A percentile compares a stretch with the other conserved stretches of the same genome.
phyloP scores from a whole-genome alignment of 2,113 vertebrate genomes.

The Oophaga pumilio region DNA sequence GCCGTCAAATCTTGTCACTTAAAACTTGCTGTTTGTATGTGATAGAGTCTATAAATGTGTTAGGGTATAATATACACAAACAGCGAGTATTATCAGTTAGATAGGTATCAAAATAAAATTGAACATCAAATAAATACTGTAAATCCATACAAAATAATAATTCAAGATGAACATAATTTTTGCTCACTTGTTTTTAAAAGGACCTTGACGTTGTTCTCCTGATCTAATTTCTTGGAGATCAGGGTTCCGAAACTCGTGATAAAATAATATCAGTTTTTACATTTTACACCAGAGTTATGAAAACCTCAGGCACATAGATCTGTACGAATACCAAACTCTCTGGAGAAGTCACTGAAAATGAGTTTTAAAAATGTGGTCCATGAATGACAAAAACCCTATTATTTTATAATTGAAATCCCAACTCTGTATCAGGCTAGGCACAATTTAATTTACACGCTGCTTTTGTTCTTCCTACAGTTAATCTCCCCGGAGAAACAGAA shows the following conservation, averaged over 20 bases:
- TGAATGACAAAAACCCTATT: slow-evolving; percentile 37
- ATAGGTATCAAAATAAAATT: too few relatives aligned
- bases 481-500: slow-evolving; percentile 56
- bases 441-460: slow-evolving; percentile 55
- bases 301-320: neutral
- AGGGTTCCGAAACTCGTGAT: neutral
- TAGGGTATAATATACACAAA: too few relatives aligned
- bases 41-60: neutral
- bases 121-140: neutral
- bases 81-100: too few relatives aligned
- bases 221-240: neutral
- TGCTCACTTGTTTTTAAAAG: neutral
- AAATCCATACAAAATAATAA: neutral
- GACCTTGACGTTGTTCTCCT: neutral
- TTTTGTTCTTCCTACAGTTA: slow-evolving; percentile 50
- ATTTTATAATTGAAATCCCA: slow-evolving; percentile 60
- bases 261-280: neutral
- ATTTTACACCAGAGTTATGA: neutral
- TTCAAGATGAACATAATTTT: neutral
- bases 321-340: neutral
- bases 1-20: neutral
- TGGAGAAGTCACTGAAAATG: slow-evolving; percentile 25
- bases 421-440: slow-evolving; percentile 54
- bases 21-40: neutral
- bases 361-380: slow-evolving; percentile 3